Evolutionary conservation across 2,888 invertebrate genomes (phyloP).

Genomic region (Acleris literana): DNA sequence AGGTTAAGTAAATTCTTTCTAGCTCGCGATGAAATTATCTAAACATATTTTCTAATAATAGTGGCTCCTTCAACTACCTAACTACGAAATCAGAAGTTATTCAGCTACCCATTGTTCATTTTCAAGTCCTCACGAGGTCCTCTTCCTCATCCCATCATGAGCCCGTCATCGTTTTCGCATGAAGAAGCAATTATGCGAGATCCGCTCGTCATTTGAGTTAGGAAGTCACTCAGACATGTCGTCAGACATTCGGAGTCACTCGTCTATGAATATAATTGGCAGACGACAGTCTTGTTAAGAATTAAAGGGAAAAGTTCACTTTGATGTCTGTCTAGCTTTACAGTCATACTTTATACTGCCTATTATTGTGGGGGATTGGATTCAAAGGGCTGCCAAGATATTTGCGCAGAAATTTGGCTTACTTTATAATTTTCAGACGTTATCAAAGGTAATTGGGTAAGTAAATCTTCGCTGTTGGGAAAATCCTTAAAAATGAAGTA

Average conservation of each 20-base stretch:
- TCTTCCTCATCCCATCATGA: constrained; percentile 2
- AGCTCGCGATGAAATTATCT: too few relatives aligned
- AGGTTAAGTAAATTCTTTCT: too few relatives aligned
- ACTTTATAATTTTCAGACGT: not conserved
- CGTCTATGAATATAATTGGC: constrained; percentile 78
- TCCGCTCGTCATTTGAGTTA: constrained; percentile 32
- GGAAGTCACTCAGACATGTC: constrained; percentile 32
- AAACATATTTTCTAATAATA: too few relatives aligned
- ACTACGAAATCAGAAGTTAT: too few relatives aligned
- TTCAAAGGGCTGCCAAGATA: not conserved
- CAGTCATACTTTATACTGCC: constrained; percentile 16
- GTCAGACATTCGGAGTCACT: constrained; percentile 55
- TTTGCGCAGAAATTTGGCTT: not conserved
- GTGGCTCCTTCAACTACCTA: too few relatives aligned
- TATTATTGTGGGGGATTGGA: constrained; percentile 5
- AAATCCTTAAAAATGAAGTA: too few relatives aligned
- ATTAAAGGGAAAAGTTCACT: constrained; percentile 62
- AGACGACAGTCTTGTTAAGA: constrained; percentile 55
- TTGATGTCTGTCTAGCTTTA: constrained; percentile 52
- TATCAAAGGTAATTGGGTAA: not conserved
- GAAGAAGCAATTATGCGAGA: constrained; percentile 23
- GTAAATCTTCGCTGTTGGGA: not conserved
- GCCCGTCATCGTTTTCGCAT: constrained; percentile 24
- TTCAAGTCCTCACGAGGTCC: not conserved
- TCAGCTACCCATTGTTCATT: not conserved